Base-by-base conservation (phyloP, 1,140 invertebrate genomes). In the Meteorus sp. region DNA sequence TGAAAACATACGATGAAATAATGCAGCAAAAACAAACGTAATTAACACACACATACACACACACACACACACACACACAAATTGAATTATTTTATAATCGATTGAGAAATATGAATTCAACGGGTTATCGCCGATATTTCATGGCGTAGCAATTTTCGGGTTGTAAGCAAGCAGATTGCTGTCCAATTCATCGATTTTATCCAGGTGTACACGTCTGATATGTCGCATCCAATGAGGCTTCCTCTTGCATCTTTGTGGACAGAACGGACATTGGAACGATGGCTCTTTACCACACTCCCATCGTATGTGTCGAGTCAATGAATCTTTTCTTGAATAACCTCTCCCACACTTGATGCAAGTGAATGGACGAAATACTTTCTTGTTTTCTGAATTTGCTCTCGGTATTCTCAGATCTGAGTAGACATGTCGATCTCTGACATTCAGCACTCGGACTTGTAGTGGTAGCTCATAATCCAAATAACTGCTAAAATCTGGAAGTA, bases 271-370 rank as follows among this genome's bases (percentile, higher is more conserved):
- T 15, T 83, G 82, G 62, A 89, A 89, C 25, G 84, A 82, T 11
- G 88, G 88, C 57, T 85, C 84, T 25, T 87, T 84, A 47, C 84
- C 85, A 70, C 86, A 88, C 68, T 88, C 87, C 72, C 87, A 88
- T 8, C 84, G 84, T 60, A 85, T 75, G 62, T 90, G 87, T 2
- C 85, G 78, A 60, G 85, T 84, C 47, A 88, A 66, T 7, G 85
- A 85, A 53, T 87, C 85, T 71, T 88, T 88, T 11, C 87, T 78
- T 62, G 83, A 81, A 68, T 89, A 90, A 39, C 76, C 83, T 61
- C 87, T 82, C 31, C 83, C 83, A 60, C 88, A 90, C 44, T 82
- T 80, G 2, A 74, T 68, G 70, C 88, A 89, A 1, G 69, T 69
- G 62, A 85, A 86, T 57, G 81, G 77, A 57, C 70, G 80, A 5